phyloP scores from a whole-genome alignment of 2,797 vertebrate genomes.

The Lerista edwardsae region DNA sequence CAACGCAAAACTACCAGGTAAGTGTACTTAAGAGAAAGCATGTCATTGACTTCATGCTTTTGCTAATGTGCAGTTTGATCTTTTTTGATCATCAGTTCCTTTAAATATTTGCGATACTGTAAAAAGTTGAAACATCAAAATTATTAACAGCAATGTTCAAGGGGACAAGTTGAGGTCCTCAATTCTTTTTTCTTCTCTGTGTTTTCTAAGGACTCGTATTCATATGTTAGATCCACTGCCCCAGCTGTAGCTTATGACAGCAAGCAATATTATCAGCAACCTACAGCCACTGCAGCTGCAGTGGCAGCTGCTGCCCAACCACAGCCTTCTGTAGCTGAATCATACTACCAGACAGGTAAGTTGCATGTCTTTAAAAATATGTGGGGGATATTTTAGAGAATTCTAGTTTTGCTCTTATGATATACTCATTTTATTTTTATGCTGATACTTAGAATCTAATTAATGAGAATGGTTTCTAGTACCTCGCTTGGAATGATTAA shows the following conservation, averaged over 20 bases:
- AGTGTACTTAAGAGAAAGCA: constrained; percentile 26
- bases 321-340: constrained; percentile 92
- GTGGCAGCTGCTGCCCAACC: constrained; percentile 90
- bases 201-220: constrained; percentile 90
- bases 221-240: constrained; percentile 93
- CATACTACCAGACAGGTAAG: constrained; percentile 96
- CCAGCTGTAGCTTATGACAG: constrained; percentile 93
- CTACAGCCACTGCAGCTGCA: constrained; percentile 86
- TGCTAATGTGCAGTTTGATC: neutral
- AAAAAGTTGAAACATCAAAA: neutral
- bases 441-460: neutral
- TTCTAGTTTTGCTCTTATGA: neutral
- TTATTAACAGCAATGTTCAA: constrained; percentile 3
- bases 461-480: neutral
- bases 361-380: constrained; percentile 16
- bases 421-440: rapidly evolving
- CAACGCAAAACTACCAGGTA: constrained; percentile 98
- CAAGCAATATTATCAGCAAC: constrained; percentile 98
- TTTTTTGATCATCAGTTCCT: neutral
- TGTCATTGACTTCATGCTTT: neutral
- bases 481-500: neutral
- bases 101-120: neutral
- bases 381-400: neutral
- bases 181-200: neutral
- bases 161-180: constrained; percentile 13